Evolutionary conservation across 1,140 invertebrate genomes (phyloP), one percentile per base, ranked within the genome.

Genomic region (Drosophila subpulchrella): DNA sequence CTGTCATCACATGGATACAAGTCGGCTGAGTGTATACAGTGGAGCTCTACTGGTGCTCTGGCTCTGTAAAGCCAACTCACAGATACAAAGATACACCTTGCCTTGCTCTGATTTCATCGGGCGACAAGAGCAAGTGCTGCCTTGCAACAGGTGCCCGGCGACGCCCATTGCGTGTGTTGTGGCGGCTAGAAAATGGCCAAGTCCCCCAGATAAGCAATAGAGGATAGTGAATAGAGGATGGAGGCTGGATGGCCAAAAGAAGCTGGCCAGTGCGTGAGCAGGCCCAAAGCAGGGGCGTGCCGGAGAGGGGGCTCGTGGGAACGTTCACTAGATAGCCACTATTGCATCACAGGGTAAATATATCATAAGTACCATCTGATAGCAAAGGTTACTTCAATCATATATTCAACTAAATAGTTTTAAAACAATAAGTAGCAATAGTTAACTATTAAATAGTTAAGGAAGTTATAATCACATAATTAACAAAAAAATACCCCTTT

Each of bases 151-250:
- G 83, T 83, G 82, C 82, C 83, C 72, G 83, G 70, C 78, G 56
- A 85, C 83, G 84, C 83, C 84, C 84, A 86, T 86, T 86, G 83
- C 83, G 83, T 86, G 84, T 60, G 81, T n/a, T 68, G 50, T 47
- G 66, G 78, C 55, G 53, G 47, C 78, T 70, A 78, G 68, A 85
- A 81, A 62, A 68, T 51, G 48, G 63, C 67, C 78, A 77, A 77
- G 56, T 58, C 56, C 62, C 66, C 78, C 76, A 85, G 81, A 86
- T 86, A 86, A 81, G 68, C 66, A 46, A 47, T 74, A 74, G 50
- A 74, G 50, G 42, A 57, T 56, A 5, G 7, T n/a, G 41, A 8
- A 8, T 42, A 13, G 17, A 20, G 60, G 44, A 47, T 42, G 32
- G 42, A 13, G 56, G 20, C 55, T 65, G 36, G 61, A 27, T 63